Conservation (phyloP, 2,113 vertebrate species). For the Malurus alboscapulatus region DNA sequence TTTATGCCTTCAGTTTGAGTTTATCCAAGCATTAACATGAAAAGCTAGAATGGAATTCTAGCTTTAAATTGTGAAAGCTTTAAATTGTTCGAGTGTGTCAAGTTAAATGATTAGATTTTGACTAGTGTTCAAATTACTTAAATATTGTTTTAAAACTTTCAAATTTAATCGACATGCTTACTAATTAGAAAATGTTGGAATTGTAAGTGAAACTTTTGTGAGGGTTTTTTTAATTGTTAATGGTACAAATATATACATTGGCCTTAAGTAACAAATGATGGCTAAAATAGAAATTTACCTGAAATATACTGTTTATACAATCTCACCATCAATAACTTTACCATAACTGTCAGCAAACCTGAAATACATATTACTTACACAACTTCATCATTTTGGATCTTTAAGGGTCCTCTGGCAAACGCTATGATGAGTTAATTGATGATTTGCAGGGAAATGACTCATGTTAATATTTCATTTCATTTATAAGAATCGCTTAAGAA, state of each 20-base stretch:
- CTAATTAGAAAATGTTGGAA: neutral
- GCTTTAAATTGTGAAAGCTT: neutral
- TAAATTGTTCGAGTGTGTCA: neutral
- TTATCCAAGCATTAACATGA: neutral
- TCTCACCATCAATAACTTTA: neutral
- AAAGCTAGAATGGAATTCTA: neutral
- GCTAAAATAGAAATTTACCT: neutral
- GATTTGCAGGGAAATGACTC: neutral
- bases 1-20: neutral
- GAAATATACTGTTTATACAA: neutral
- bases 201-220: neutral
- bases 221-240: neutral
- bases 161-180: neutral
- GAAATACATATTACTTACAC: neutral
- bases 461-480: neutral
- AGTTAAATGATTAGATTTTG: neutral
- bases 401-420: neutral
- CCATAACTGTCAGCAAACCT: neutral
- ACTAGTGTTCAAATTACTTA: neutral
- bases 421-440: neutral
- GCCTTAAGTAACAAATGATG: neutral
- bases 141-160: neutral
- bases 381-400: neutral
- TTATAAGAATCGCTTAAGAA: neutral
- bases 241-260: neutral